Conservation (phyloP, 2,888 invertebrate species). For the Ecliptopera silaceata region DNA sequence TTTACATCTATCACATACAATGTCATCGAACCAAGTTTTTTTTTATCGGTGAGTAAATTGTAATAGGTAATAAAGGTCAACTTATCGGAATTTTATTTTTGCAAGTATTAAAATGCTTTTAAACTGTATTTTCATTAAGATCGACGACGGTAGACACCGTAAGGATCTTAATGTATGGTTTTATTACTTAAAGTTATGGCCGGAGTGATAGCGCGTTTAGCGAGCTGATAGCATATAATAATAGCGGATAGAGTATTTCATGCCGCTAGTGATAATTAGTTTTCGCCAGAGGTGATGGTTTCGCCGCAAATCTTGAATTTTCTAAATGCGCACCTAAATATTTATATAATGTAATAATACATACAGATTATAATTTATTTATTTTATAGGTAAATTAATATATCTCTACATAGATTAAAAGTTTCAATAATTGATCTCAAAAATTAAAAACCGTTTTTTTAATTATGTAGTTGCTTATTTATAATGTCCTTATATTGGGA, state of each 20-base stretch:
- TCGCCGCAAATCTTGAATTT: too few relatives aligned
- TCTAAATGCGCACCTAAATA: too few relatives aligned
- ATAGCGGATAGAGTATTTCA: neutral
- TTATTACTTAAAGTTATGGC: constrained; percentile 35
- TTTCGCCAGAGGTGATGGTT: too few relatives aligned
- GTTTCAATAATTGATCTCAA: too few relatives aligned
- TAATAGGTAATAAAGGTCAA: constrained; percentile 9
- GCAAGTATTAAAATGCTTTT: constrained; percentile 37
- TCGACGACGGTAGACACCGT: constrained; percentile 40
- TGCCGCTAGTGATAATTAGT: neutral
- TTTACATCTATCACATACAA: neutral
- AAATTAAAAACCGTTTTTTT: too few relatives aligned
- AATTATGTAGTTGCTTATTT: too few relatives aligned
- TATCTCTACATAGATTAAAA: too few relatives aligned
- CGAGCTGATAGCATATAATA: too few relatives aligned
- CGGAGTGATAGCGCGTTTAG: neutral
- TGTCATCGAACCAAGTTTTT: neutral
- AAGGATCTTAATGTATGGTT: constrained; percentile 39
- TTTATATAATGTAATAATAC: too few relatives aligned
- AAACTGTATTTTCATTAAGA: constrained; percentile 46
- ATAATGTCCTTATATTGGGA: too few relatives aligned
- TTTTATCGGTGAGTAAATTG: neutral
- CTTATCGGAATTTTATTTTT: constrained; percentile 39
- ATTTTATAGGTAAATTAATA: too few relatives aligned
- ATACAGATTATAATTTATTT: too few relatives aligned